These are phyloP conservation scores for Glaucopsyche alexis DNA, from an alignment of 2,888 invertebrate genomes.

Conservation along the genomic window DNA sequence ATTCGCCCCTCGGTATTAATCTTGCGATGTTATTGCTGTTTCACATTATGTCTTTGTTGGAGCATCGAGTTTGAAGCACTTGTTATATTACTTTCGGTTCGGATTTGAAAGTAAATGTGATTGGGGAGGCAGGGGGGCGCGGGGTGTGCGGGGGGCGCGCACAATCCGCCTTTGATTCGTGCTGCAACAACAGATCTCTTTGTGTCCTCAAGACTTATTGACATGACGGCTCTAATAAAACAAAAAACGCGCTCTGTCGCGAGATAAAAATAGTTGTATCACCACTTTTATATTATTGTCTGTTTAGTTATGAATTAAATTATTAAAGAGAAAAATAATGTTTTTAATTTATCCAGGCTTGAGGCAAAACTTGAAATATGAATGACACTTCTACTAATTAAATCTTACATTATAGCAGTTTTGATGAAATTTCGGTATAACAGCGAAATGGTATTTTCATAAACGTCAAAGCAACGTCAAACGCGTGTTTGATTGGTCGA, in stretches of 20 bases:
- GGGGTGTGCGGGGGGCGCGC: not conserved
- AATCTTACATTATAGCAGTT: too few relatives aligned
- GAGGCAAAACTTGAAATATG: not conserved
- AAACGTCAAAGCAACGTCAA: too few relatives aligned
- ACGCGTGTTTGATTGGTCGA: too few relatives aligned
- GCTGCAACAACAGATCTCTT: constrained; percentile 26
- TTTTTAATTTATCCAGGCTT: not conserved
- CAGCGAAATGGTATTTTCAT: too few relatives aligned
- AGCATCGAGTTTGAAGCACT: constrained; percentile 33
- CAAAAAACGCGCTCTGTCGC: not conserved
- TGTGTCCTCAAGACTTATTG: constrained; percentile 25
- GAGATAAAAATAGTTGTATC: not conserved
- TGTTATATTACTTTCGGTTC: constrained; percentile 35
- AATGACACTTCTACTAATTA: too few relatives aligned
- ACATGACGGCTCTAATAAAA: constrained; percentile 10
- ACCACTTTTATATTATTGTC: not conserved
- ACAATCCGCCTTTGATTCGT: constrained; percentile 24
- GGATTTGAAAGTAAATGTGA: constrained; percentile 32
- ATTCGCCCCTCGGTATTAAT: constrained; percentile 59
- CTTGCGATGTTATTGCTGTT: constrained; percentile 42
- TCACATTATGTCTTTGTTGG: constrained; percentile 30
- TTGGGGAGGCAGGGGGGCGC: constrained; percentile 1
- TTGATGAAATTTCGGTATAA: too few relatives aligned
- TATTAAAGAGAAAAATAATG: not conserved
- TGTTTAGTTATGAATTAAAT: not conserved